These are phyloP conservation scores for Danaus plexippus DNA, from an alignment of 1,140 invertebrate species.

Conservation along the genomic window DNA sequence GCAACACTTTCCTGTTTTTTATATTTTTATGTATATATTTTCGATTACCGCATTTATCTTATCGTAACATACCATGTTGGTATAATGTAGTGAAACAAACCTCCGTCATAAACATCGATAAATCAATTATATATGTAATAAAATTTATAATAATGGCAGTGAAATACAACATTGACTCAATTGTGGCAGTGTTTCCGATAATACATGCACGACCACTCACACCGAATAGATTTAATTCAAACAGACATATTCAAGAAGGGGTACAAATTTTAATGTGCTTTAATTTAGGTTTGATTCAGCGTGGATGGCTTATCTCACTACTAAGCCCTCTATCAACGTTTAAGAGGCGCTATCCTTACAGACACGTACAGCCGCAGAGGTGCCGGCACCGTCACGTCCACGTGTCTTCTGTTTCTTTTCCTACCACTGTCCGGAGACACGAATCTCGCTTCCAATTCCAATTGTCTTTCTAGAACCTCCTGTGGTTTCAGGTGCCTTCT, in stretches of 20 bases:
- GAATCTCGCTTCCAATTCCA: conserved; percentile 55
- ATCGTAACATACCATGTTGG: no score
- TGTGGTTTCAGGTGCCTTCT: conserved; percentile 36
- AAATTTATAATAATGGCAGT: conserved; percentile 21
- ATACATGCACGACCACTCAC: no score
- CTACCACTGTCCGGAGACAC: conserved; percentile 26
- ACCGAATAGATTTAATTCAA: no score
- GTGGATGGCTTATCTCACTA: conserved; percentile 13
- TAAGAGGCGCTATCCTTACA: conserved; percentile 38
- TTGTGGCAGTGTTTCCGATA: conserved; percentile 22
- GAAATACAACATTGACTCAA: conserved; percentile 15
- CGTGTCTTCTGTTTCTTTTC: conserved; percentile 17
- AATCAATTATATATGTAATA: conserved; percentile 1
- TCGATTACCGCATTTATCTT: no score
- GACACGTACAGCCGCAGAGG: conserved; percentile 54
- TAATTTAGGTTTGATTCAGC: no score
- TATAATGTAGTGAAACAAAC: conserved; percentile 25
- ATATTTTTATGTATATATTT: no score
- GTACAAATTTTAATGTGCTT: no score
- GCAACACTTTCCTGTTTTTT: no score
- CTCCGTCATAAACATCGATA: conserved; percentile 10
- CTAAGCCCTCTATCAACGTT: conserved; percentile 20
- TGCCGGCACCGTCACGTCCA: conserved; percentile 29
- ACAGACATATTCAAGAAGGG: no score
- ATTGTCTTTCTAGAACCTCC: conserved; percentile 37